phyloP scores from a whole-genome alignment of 2,797 vertebrate genomes.

The Phrynocephalus forsythii region DNA sequence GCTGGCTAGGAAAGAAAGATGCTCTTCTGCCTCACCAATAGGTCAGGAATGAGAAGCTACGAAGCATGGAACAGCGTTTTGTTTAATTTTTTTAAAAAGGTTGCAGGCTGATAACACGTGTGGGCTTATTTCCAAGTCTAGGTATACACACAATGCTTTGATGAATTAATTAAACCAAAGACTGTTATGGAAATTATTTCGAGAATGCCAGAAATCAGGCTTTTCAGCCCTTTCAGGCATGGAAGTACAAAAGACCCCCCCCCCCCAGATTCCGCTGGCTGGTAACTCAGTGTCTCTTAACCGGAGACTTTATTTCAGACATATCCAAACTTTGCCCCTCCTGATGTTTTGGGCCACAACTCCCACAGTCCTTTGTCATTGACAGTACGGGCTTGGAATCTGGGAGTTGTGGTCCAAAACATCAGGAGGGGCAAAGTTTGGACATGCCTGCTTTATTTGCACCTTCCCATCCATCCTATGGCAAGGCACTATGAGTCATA shows the following conservation, averaged over 20 bases:
- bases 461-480: not conserved
- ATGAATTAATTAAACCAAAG: not conserved
- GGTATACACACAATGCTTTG: not conserved
- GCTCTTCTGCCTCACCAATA: not conserved
- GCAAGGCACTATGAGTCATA: not conserved
- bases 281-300: not conserved
- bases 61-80: not conserved
- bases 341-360: too few species aligned
- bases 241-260: not conserved
- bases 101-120: not conserved
- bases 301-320: not conserved
- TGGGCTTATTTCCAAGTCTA: not conserved
- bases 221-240: not conserved
- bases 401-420: too few species aligned
- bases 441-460: not conserved
- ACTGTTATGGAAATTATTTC: not conserved
- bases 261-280: not conserved
- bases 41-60: not conserved
- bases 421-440: too few species aligned
- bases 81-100: not conserved
- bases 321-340: too few species aligned
- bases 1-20: not conserved
- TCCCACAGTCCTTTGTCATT: too few species aligned
- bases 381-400: too few species aligned
- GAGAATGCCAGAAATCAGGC: not conserved